A percentile compares a stretch with the other conserved stretches of the same genome.
phyloP scores from a whole-genome alignment of 2,113 vertebrate genomes.

The Plecturocebus donacophilus region DNA sequence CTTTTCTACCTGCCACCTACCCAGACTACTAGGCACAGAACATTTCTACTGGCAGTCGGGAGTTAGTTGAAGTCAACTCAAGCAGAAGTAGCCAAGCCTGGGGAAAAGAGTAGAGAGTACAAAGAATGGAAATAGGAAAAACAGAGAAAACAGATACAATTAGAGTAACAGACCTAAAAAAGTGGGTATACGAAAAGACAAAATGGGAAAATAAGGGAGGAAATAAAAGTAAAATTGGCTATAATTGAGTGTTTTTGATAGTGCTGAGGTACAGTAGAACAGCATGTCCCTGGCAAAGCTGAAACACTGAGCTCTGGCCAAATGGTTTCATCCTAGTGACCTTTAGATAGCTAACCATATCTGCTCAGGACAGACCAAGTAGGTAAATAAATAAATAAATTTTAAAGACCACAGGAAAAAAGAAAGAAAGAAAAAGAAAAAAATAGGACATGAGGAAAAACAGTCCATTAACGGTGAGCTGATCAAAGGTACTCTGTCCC shows the following conservation, averaged over 20 bases:
- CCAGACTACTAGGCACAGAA: background rate
- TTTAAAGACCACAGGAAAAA: background rate
- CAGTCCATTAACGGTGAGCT: constrained; percentile 39
- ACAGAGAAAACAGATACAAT: background rate
- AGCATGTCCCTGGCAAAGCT: constrained; percentile 67
- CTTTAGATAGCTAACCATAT: constrained; percentile 71
- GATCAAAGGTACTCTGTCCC: constrained; percentile 53
- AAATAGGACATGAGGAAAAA: constrained; percentile 4
- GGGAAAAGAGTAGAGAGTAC: background rate
- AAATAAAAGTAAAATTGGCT: constrained; percentile 50
- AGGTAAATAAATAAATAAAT: constrained; percentile 67
- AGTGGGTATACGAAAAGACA: background rate
- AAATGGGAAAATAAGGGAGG: background rate
- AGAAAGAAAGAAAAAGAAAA: background rate
- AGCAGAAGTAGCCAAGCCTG: background rate
- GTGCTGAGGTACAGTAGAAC: constrained; percentile 66
- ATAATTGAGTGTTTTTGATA: constrained; percentile 40
- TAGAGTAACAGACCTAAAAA: background rate
- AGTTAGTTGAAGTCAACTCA: background rate
- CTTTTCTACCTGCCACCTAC: background rate
- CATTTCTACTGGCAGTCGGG: background rate
- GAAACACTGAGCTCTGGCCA: constrained; percentile 55
- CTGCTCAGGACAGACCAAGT: constrained; percentile 49
- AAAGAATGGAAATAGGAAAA: background rate
- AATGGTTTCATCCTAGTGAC: constrained; percentile 72